A percentile compares a stretch with the other conserved stretches of the same genome.
phyloP scores from a whole-genome alignment of 2,797 vertebrate species.

The Propithecus deckenii region DNA sequence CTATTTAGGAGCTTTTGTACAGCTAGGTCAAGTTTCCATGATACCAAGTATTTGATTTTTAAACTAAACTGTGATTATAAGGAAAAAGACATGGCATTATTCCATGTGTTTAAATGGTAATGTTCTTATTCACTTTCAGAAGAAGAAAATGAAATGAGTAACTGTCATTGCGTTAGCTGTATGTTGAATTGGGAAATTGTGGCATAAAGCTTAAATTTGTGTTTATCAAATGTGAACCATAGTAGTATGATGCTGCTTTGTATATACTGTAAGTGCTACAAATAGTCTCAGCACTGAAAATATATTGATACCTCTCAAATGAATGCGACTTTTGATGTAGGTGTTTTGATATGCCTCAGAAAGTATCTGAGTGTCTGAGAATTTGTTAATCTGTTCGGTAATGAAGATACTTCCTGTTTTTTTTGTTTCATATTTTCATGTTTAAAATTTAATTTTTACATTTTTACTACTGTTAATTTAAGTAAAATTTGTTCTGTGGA shows the following conservation, averaged over 20 bases:
- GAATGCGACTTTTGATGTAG: conserved; percentile 65
- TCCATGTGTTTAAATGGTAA: conserved; percentile 20
- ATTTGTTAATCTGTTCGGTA: conserved; percentile 67
- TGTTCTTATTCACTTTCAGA: conserved; percentile 39
- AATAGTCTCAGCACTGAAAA: conserved; percentile 78
- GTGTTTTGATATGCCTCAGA: conserved; percentile 59
- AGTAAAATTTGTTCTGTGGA: conserved; percentile 78
- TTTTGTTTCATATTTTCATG: conserved; percentile 65
- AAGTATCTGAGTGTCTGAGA: conserved; percentile 62
- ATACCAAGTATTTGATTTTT: conserved; percentile 46
- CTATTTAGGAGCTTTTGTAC: conserved; percentile 62
- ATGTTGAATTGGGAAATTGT: conserved; percentile 58
- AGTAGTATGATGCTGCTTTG: conserved; percentile 82
- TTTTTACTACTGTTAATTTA: conserved; percentile 78
- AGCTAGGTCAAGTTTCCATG: conserved; percentile 31
- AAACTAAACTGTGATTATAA: conserved; percentile 9
- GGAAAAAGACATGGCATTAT: conserved; percentile 46
- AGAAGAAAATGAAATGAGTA: conserved; percentile 21
- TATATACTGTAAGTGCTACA: conserved; percentile 80
- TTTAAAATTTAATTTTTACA: conserved; percentile 76
- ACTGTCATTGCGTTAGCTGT: conserved; percentile 52
- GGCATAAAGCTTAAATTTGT: conserved; percentile 67
- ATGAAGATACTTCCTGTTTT: conserved; percentile 76
- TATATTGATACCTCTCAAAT: conserved; percentile 76
- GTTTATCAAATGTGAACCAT: conserved; percentile 74